Percentiles rank a stretch among this genome's conserved stretches.
phyloP scores from a whole-genome alignment of 2,888 invertebrate genomes.

The Dryocosmus kuriphilus region DNA sequence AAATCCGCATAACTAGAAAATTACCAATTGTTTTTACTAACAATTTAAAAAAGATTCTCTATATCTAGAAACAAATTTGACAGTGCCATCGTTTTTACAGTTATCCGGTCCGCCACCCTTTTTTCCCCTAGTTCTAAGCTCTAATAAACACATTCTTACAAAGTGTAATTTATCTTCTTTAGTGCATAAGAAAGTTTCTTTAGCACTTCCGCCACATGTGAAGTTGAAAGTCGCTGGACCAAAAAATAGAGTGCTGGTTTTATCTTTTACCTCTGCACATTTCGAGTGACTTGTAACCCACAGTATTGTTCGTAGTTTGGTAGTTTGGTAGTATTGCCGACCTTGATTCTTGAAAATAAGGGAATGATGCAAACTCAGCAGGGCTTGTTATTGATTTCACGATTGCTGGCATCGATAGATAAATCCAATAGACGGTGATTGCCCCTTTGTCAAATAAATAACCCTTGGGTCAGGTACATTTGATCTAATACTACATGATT shows the following conservation, averaged over 20 bases:
- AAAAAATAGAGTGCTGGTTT: neutral
- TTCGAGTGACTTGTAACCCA: neutral
- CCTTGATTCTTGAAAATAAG: neutral
- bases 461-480: neutral
- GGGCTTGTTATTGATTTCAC: neutral
- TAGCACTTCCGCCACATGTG: neutral
- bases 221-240: slow-evolving; percentile 3
- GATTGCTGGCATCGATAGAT: neutral
- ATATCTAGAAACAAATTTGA: too few species aligned
- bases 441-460: neutral
- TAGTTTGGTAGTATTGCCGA: neutral
- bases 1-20: too few species aligned
- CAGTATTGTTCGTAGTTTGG: too few species aligned
- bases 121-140: neutral
- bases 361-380: neutral
- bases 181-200: neutral
- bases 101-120: neutral
- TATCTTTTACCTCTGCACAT: neutral
- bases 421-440: neutral
- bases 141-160: neutral
- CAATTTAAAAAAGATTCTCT: too few species aligned
- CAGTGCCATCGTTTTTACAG: neutral
- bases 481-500: neutral
- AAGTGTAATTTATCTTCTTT: neutral
- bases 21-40: too few species aligned